phyloP scores from a whole-genome alignment of 2,113 vertebrate species.

The Ceuthmochares aereus region DNA sequence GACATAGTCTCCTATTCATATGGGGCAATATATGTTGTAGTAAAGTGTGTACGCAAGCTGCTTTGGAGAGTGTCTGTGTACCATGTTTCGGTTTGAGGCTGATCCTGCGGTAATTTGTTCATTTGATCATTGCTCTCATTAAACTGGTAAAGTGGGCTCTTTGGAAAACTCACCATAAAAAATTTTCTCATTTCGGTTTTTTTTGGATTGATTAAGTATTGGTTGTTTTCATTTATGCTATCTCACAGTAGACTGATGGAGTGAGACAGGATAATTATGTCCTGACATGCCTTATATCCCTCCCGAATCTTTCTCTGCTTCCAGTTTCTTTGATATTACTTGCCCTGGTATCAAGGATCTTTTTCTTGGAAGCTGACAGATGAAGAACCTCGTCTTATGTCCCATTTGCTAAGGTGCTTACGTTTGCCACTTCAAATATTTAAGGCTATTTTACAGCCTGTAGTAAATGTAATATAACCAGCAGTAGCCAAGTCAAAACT shows the following conservation, averaged over 20 bases:
- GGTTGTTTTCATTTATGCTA: not conserved
- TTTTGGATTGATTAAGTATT: not conserved
- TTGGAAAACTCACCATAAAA: not conserved
- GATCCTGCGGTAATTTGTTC: not conserved
- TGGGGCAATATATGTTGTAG: not conserved
- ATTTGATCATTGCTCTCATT: not conserved
- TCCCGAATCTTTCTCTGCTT: not conserved
- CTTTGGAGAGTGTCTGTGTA: not conserved
- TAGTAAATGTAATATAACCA: not conserved
- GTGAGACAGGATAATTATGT: not conserved
- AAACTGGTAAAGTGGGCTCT: not conserved
- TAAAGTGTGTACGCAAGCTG: not conserved
- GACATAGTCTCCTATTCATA: not conserved
- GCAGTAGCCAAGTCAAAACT: not conserved
- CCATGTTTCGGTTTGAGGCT: fast-evolving
- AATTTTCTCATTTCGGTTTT: not conserved
- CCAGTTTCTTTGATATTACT: not conserved
- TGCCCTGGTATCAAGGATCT: not conserved
- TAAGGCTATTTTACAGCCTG: not conserved
- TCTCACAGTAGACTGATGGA: not conserved
- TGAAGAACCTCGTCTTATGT: not conserved
- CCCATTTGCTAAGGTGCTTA: not conserved
- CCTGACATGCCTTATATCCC: not conserved
- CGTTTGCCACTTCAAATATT: not conserved
- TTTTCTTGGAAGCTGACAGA: not conserved